These are phyloP conservation scores for Meteorus cinctellus DNA, from an alignment of 2,888 invertebrate species.

Conservation along the genomic window DNA sequence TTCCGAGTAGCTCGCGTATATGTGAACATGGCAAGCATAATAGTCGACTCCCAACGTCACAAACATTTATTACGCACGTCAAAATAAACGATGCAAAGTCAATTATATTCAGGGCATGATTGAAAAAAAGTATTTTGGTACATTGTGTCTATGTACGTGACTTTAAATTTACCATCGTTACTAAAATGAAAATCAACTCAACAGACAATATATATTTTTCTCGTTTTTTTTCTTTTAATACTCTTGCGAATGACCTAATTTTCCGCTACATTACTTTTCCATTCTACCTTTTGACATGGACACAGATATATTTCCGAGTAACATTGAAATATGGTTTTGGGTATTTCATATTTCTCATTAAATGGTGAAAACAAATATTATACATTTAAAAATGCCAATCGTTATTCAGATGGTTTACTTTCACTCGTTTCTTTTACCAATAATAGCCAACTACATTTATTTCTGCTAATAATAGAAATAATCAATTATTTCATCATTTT, in stretches of 20 bases:
- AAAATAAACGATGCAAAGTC: constrained; percentile 8
- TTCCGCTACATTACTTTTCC: neutral
- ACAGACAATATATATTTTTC: too few species aligned
- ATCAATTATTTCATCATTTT: too few species aligned
- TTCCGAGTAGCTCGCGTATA: constrained; percentile 24
- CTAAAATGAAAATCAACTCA: too few species aligned
- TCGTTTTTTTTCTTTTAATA: too few species aligned
- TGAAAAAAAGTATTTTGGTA: neutral
- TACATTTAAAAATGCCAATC: neutral
- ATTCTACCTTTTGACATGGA: neutral
- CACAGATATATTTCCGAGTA: neutral
- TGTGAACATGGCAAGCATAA: constrained; percentile 18
- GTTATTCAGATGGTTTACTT: neutral
- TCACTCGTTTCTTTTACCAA: too few species aligned
- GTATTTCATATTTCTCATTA: neutral
- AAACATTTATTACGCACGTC: constrained; percentile 8
- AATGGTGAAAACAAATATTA: neutral
- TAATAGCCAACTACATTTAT: too few species aligned
- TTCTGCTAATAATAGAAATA: too few species aligned
- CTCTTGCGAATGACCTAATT: constrained; percentile 2
- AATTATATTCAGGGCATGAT: constrained; percentile 1
- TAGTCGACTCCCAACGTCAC: constrained; percentile 16
- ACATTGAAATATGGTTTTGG: neutral
- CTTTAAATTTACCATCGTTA: neutral
- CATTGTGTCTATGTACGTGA: constrained; percentile 19